Base-by-base conservation (phyloP, 2,113 vertebrate genomes). In the Ammospiza nelsoni region DNA sequence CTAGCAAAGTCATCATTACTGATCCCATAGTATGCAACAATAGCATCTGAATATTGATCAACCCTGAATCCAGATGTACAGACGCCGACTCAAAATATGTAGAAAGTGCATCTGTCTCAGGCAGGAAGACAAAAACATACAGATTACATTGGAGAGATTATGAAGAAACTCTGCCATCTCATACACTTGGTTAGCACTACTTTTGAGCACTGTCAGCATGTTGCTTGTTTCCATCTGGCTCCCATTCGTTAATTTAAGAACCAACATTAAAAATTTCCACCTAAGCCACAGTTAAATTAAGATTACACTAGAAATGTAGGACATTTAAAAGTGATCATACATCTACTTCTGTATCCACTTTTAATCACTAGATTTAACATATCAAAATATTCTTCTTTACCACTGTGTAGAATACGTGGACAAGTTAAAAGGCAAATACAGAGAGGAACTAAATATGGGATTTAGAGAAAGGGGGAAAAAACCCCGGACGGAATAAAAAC, bases 391-490 rank as follows among this genome's bases (percentile, higher is more conserved):
- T 83, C 28, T 59, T 35, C 22, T 67, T 75, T 41, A 23, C 15
- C 25, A 35, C 28, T 12, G 5, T 12, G 18, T 41, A 29, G 17
- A 74, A n/a, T 9, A 66, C 0, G 0, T 0, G 5, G 44, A 13
- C 7, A 75, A 61, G 6, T 23, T 33, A 33, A 39, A 65, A 13
- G 51, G 25, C n/a, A 59, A 41, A 49, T 6, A 37, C 9, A 73
- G 13, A 52, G 4, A 28, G 15, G 15, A 73, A 43, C 24, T 48
- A 71, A 74, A 59, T 2, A 2, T 1, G 9, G 13, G 4, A 2
- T 46, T 87, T 48, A 69, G 41, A 71, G 9, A 15, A 31, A 71
- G 48, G 3, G 24, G 8, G 3, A 1, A 5, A n/a, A 33, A 58
- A 19, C 2, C 3, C 8, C 27, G 6, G 24, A 15, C 4, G 25